Conservation (phyloP, 2,113 vertebrate species). For the Etia nguti region DNA sequence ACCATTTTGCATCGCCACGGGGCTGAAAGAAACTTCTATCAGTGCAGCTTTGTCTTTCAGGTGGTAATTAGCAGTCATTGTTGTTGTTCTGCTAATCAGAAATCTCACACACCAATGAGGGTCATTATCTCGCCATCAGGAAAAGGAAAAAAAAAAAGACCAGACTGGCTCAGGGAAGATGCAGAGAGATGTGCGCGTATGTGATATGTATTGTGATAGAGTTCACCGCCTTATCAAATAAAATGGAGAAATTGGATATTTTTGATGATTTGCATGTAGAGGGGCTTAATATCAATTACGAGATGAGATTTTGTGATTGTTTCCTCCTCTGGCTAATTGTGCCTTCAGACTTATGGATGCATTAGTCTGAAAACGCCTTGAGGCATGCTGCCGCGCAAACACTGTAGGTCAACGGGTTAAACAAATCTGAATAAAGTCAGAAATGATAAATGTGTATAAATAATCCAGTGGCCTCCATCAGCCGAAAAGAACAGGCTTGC, state of each 20-base stretch:
- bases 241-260: slow-evolving; percentile 46
- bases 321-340: slow-evolving; percentile 38
- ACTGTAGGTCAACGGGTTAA: slow-evolving; percentile 14
- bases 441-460: not conserved
- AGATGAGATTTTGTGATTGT: slow-evolving; percentile 37
- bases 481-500: not conserved
- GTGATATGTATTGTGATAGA: slow-evolving; percentile 39
- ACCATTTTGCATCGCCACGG: slow-evolving; percentile 9
- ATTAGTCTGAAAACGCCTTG: not conserved
- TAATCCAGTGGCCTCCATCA: not conserved
- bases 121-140: slow-evolving; percentile 66
- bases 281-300: slow-evolving; percentile 56
- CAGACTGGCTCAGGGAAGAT: slow-evolving; percentile 8
- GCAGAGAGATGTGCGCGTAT: not conserved
- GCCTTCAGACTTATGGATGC: slow-evolving; percentile 1
- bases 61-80: slow-evolving; percentile 72
- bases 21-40: slow-evolving; percentile 58
- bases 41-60: slow-evolving; percentile 59
- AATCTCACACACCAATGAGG: slow-evolving; percentile 59
- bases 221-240: slow-evolving; percentile 23
- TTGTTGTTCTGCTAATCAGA: slow-evolving; percentile 68
- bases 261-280: slow-evolving; percentile 49
- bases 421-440: not conserved
- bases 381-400: not conserved
- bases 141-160: slow-evolving; percentile 23